Percentiles rank a stretch among this genome's conserved stretches.
Evolutionary conservation across 2,797 vertebrate genomes (phyloP).

Genomic region (Acanthiza pusilla): DNA sequence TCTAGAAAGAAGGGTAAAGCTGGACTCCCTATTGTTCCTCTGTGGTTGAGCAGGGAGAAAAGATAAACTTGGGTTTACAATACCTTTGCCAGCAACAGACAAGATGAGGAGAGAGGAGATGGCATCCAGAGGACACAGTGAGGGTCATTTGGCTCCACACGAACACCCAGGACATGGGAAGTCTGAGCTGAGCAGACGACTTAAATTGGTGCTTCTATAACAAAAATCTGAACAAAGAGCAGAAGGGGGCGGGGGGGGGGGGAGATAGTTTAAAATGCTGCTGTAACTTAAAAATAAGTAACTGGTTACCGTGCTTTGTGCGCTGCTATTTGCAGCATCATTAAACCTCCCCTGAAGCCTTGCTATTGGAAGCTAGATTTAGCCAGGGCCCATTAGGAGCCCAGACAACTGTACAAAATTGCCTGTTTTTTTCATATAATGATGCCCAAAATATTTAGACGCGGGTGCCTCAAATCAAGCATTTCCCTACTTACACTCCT

Average conservation of each 20-base stretch:
- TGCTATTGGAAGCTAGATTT: not conserved
- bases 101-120: not conserved
- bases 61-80: not conserved
- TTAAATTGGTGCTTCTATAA: not conserved
- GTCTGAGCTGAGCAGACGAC: not conserved
- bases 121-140: not conserved
- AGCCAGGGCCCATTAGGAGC: not conserved
- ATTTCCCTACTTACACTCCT: not conserved
- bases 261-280: not conserved
- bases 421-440: not conserved
- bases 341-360: conserved; percentile 27
- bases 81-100: not conserved
- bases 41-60: not conserved
- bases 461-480: not conserved
- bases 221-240: not conserved
- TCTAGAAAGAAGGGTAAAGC: not conserved
- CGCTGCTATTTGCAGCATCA: conserved; percentile 6
- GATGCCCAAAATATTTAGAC: not conserved
- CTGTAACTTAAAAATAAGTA: not conserved
- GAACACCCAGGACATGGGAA: not conserved
- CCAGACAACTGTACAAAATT: conserved; percentile 4
- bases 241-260: not conserved
- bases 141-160: not conserved
- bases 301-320: not conserved
- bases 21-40: not conserved